These are phyloP conservation scores for Helarctos malayanus DNA, from an alignment of 2,797 vertebrate genomes.

Conservation along the genomic window DNA sequence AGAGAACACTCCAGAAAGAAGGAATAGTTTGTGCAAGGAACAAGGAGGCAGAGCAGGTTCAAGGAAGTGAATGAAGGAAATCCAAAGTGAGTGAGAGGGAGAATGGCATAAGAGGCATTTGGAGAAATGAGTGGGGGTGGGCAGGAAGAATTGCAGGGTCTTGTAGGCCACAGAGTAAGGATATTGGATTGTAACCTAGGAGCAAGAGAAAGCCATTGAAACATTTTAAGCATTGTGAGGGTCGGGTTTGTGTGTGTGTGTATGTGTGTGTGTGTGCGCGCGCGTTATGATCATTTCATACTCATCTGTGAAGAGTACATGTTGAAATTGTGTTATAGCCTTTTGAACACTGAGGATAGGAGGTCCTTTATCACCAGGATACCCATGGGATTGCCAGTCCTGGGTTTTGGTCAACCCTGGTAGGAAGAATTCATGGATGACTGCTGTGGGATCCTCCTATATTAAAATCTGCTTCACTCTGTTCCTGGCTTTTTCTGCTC, in stretches of 20 bases:
- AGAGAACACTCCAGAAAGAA: slow-evolving; percentile 32
- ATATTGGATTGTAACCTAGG: neutral
- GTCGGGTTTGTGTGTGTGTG: neutral
- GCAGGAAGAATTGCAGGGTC: neutral
- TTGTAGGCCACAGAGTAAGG: neutral
- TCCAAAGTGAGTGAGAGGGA: neutral
- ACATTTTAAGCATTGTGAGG: neutral
- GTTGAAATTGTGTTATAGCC: neutral
- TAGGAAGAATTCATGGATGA: slow-evolving; percentile 4
- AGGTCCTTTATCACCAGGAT: neutral
- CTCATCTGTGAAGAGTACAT: neutral
- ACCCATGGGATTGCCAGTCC: neutral
- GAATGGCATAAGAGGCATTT: neutral
- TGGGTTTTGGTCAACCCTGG: neutral
- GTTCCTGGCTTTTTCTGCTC: neutral
- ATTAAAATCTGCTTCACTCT: neutral
- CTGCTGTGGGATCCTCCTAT: neutral
- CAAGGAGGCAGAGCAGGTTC: neutral
- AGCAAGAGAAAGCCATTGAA: slow-evolving; percentile 33
- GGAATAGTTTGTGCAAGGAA: neutral
- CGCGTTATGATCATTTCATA: neutral
- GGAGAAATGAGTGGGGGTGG: neutral
- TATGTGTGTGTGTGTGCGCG: neutral
- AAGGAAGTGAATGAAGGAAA: neutral
- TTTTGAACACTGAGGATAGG: neutral